Percentiles rank a stretch among this genome's conserved stretches.
Conservation (phyloP, 2,113 vertebrate species). For the Eolophus roseicapilla region DNA sequence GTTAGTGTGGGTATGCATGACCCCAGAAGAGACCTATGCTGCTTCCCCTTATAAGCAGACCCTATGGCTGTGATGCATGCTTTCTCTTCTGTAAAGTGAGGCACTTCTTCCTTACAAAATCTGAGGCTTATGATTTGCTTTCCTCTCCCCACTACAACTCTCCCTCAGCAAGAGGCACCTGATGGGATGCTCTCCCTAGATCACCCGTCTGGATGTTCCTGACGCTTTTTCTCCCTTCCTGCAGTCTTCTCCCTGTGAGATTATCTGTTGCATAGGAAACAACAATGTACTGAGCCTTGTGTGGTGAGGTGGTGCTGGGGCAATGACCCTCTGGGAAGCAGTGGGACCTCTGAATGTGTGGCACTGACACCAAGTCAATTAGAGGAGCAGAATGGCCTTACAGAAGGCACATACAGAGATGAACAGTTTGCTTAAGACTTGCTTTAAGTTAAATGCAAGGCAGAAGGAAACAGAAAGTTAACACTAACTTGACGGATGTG, state of each 20-base stretch:
- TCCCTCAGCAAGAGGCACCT: neutral
- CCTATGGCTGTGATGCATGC: neutral
- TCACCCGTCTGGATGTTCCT: neutral
- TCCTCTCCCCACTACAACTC: neutral
- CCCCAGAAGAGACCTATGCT: neutral
- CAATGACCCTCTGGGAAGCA: neutral
- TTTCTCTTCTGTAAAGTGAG: neutral
- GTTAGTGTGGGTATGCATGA: neutral
- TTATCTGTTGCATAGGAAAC: accelerated
- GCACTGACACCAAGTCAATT: neutral
- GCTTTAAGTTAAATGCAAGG: neutral
- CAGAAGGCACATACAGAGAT: neutral
- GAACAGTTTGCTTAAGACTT: neutral
- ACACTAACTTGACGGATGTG: neutral
- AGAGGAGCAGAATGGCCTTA: neutral
- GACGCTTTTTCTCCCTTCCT: neutral
- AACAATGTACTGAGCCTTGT: accelerated
- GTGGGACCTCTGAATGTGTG: neutral
- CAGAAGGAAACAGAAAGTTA: neutral
- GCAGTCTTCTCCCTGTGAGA: neutral
- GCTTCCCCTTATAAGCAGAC: neutral
- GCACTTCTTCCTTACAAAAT: neutral
- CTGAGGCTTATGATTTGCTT: neutral
- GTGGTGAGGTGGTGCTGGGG: accelerated
- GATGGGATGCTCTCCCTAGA: neutral